A percentile compares a stretch with the other conserved stretches of the same genome.
These are phyloP conservation scores for Galemys pyrenaicus DNA, from an alignment of 2,113 vertebrate species.

Conservation along the genomic window DNA sequence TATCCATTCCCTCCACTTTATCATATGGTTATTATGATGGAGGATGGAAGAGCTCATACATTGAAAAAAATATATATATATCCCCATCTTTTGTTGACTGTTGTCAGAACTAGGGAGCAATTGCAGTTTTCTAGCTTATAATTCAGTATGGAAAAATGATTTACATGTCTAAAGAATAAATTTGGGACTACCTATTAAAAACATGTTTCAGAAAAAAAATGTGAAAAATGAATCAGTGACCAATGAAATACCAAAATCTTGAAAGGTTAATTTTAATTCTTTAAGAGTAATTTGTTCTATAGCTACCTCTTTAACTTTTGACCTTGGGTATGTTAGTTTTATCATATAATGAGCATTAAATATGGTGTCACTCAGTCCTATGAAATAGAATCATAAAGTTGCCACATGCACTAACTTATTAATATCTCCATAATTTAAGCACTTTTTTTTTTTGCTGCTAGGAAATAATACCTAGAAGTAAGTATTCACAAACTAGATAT, in stretches of 20 bases:
- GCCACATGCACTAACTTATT: background rate
- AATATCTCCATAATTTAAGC: background rate
- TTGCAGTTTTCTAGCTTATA: background rate
- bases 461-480: background rate
- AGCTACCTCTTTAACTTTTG: background rate
- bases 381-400: background rate
- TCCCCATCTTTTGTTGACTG: background rate
- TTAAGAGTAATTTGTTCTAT: background rate
- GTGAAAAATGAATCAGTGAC: background rate
- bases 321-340: background rate
- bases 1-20: background rate
- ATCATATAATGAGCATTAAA: background rate
- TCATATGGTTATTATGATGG: background rate
- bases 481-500: background rate
- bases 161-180: background rate
- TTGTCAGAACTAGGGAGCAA: background rate
- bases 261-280: background rate
- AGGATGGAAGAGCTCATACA: background rate
- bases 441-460: background rate
- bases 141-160: background rate
- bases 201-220: background rate
- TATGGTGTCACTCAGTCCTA: background rate
- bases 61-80: background rate
- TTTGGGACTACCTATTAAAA: background rate
- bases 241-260: background rate